These are phyloP conservation scores for Paraescarpia echinospica DNA, from an alignment of 1,140 invertebrate species.

Conservation along the genomic window DNA sequence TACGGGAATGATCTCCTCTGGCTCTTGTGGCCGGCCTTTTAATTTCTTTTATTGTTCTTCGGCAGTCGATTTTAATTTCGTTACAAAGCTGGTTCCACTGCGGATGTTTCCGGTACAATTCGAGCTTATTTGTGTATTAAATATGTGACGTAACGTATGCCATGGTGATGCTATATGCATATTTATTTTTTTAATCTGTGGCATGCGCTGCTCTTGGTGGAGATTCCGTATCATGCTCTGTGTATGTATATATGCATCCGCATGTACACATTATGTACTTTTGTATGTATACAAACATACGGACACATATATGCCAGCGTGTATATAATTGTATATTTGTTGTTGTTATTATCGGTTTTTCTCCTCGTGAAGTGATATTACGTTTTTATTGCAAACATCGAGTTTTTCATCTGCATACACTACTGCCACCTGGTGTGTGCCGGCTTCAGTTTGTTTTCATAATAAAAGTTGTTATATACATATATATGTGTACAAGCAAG, in stretches of 20 bases:
- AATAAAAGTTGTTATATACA: not conserved
- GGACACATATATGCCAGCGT: not conserved
- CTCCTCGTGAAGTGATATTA: not conserved
- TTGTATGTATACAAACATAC: not conserved
- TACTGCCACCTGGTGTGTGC: not conserved
- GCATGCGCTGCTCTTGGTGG: not conserved
- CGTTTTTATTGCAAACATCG: constrained; percentile 1
- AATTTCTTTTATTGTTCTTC: not conserved
- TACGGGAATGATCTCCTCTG: not conserved
- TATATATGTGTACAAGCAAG: not conserved
- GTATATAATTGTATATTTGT: not conserved
- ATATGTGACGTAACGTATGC: not conserved
- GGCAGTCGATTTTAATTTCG: not conserved
- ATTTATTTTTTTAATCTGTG: constrained; percentile 7
- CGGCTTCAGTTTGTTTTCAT: not conserved
- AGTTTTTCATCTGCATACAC: not conserved
- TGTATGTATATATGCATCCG: not conserved
- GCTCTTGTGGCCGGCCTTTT: not conserved
- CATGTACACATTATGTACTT: not conserved
- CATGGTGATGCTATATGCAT: constrained; percentile 5
- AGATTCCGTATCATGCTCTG: not conserved
- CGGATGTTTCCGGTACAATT: not conserved
- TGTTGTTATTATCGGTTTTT: not conserved
- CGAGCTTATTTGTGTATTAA: not conserved
- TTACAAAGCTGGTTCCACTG: not conserved